Evolutionary conservation across 2,888 invertebrate species (phyloP).

Genomic region (Neuroscelio doddi): DNA sequence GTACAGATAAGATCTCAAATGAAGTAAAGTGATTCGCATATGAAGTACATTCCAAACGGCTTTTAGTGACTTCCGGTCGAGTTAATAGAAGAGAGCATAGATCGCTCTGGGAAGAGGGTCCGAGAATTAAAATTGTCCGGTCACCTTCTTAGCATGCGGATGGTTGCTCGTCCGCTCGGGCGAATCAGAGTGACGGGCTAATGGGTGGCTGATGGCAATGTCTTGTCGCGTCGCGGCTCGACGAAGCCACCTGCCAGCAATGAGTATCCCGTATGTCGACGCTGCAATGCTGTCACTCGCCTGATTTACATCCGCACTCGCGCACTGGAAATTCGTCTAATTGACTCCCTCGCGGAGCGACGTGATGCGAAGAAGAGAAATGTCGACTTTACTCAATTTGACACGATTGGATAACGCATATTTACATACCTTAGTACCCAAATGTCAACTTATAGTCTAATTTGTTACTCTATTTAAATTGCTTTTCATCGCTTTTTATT

Average conservation of each 20-base stretch:
- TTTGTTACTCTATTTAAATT: too few relatives aligned
- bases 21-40: background rate
- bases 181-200: slow-evolving; percentile 54
- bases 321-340: slow-evolving; percentile 45
- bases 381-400: too few relatives aligned
- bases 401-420: too few relatives aligned
- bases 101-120: too few relatives aligned
- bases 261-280: slow-evolving; percentile 52
- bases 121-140: slow-evolving; percentile 31
- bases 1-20: background rate
- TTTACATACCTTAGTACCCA: too few relatives aligned
- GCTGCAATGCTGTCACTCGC: slow-evolving; percentile 41
- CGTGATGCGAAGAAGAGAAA: too few relatives aligned
- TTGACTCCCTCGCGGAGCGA: slow-evolving; percentile 38
- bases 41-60: slow-evolving; percentile 17
- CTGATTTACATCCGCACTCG: slow-evolving; percentile 55
- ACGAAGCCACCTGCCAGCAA: slow-evolving; percentile 67
- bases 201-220: slow-evolving; percentile 70
- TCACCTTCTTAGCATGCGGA: slow-evolving; percentile 37
- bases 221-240: slow-evolving; percentile 70
- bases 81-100: background rate
- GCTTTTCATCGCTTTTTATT: too few relatives aligned
- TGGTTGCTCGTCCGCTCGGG: slow-evolving; percentile 27
- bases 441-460: too few relatives aligned
- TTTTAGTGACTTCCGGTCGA: slow-evolving; percentile 37